A percentile compares a stretch with the other conserved stretches of the same genome.
These are phyloP conservation scores for Phyllotis vaccarum DNA, from an alignment of 2,797 vertebrate species.

Conservation along the genomic window DNA sequence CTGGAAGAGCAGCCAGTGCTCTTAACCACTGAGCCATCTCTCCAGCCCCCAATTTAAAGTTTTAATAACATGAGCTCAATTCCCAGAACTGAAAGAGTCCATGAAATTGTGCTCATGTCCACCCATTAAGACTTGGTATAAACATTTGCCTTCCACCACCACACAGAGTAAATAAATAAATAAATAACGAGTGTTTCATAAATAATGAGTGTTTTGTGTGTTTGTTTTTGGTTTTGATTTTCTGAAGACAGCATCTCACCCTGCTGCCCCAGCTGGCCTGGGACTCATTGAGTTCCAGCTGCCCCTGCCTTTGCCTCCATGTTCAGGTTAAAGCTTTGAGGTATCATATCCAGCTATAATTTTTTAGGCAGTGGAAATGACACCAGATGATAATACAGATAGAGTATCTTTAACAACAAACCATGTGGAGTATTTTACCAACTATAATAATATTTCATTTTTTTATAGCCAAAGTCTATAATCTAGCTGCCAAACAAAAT, in stretches of 20 bases:
- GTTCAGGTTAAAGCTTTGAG: background rate
- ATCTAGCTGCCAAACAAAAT: constrained; percentile 11
- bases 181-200: background rate
- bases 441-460: constrained; percentile 39
- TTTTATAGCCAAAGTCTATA: background rate
- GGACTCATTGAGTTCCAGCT: background rate
- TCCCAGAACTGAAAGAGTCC: background rate
- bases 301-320: background rate
- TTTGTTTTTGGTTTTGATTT: background rate
- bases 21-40: background rate
- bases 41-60: background rate
- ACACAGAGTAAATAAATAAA: background rate
- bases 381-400: background rate
- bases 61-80: constrained; percentile 45
- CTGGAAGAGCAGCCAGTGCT: background rate
- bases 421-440: constrained; percentile 40
- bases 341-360: background rate
- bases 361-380: background rate
- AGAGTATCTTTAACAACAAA: constrained; percentile 29
- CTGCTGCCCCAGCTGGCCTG: background rate
- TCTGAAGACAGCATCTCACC: background rate
- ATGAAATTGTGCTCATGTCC: background rate
- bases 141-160: background rate
- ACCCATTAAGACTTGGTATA: background rate
- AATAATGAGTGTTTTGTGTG: background rate